phyloP scores from a whole-genome alignment of 2,797 vertebrate genomes.

The Eurystomus glaucurus region DNA sequence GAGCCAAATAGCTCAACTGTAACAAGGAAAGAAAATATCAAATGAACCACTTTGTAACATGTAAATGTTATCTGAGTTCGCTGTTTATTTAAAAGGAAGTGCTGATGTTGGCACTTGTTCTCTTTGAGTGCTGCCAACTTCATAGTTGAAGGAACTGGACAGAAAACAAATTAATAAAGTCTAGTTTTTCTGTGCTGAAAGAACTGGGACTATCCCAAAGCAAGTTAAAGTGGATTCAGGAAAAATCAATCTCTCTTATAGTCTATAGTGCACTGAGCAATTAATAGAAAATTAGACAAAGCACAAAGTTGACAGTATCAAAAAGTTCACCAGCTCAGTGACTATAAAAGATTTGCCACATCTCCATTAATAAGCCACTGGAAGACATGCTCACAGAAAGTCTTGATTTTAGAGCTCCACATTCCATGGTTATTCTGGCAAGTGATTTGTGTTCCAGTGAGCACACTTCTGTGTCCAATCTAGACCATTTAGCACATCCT shows the following conservation, averaged over 20 bases:
- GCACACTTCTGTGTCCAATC: not conserved
- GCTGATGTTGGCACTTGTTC: constrained; percentile 28
- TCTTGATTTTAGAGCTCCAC: not conserved
- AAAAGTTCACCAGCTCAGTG: not conserved
- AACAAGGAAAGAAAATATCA: constrained; percentile 22
- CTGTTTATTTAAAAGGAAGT: constrained; percentile 62
- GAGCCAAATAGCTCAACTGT: not conserved
- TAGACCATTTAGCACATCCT: not conserved
- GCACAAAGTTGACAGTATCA: not conserved
- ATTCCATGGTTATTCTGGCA: not conserved
- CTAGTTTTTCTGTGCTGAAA: constrained; percentile 31
- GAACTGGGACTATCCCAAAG: not conserved
- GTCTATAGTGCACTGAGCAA: not conserved
- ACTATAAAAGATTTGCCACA: not conserved
- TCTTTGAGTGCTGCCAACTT: constrained; percentile 11
- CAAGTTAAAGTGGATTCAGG: not conserved
- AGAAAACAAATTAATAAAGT: constrained; percentile 47
- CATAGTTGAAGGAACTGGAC: not conserved
- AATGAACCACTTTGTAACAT: not conserved
- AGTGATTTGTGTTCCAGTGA: not conserved
- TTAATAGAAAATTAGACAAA: not conserved
- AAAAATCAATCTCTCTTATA: not conserved
- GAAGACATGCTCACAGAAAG: not conserved
- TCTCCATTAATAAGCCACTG: not conserved
- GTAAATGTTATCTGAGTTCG: constrained; percentile 34